phyloP scores from a whole-genome alignment of 1,140 invertebrate genomes.

The Lepidurus couesii region DNA sequence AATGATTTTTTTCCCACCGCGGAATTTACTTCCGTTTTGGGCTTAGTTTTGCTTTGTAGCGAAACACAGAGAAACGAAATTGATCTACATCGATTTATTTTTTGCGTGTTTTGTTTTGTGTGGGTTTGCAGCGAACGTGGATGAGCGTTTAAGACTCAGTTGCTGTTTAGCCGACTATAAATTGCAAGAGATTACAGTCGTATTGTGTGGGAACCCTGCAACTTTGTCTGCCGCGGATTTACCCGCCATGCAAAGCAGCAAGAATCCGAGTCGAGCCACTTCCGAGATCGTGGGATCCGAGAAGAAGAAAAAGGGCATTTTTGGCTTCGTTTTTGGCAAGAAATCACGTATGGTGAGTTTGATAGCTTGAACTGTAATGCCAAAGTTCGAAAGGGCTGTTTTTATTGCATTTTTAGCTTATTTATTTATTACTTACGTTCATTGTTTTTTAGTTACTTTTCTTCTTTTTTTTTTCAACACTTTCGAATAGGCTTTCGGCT shows the following conservation, averaged over 20 bases:
- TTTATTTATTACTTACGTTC: neutral
- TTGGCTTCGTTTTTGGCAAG: slow-evolving; percentile 1
- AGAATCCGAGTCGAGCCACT: neutral
- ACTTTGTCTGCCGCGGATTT: neutral
- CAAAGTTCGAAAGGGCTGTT: neutral
- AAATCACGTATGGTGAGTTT: neutral
- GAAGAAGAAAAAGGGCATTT: slow-evolving; percentile 5
- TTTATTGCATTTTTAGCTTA: neutral
- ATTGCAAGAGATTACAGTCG: slow-evolving; percentile 59
- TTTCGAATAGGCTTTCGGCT: no score
- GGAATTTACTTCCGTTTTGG: neutral
- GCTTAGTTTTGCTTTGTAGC: no score
- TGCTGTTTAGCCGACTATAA: slow-evolving; percentile 58
- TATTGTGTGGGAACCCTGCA: slow-evolving; percentile 38
- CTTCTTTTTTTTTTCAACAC: no score
- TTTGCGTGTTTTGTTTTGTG: neutral
- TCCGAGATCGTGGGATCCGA: neutral
- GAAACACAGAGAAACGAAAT: no score
- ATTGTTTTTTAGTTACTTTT: neutral
- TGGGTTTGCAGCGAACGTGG: slow-evolving; percentile 54
- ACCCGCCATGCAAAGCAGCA: neutral
- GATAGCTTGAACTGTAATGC: neutral
- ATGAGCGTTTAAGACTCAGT: slow-evolving; percentile 53
- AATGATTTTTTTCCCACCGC: neutral
- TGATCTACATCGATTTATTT: neutral